phyloP scores from a whole-genome alignment of 1,140 invertebrate genomes.

The Hylaeus volcanicus region DNA sequence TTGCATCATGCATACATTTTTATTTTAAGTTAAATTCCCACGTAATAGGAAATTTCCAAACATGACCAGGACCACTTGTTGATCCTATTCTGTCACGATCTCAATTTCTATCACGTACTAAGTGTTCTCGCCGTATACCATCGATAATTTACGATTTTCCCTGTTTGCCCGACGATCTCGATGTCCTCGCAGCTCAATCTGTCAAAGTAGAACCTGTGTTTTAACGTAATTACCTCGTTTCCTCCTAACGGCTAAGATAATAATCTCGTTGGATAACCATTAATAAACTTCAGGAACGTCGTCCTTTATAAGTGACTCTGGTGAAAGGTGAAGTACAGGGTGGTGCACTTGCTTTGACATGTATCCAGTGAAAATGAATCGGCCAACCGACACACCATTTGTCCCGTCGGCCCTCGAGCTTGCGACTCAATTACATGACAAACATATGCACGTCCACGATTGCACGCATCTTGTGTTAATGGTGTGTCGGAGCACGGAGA shows the following conservation, averaged over 20 bases:
- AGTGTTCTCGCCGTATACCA: too few relatives aligned
- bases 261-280: conserved; percentile 38
- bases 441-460: background rate
- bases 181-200: background rate
- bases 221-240: conserved; percentile 45
- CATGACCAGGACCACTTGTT: too few relatives aligned
- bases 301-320: background rate
- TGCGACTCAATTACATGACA: conserved; percentile 56
- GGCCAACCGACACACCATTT: conserved; percentile 53
- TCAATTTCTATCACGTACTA: too few relatives aligned
- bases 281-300: conserved; percentile 49
- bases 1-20: too few relatives aligned
- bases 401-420: conserved; percentile 32
- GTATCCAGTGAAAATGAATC: conserved; percentile 57
- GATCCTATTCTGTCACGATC: too few relatives aligned
- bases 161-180: background rate
- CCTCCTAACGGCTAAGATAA: conserved; percentile 27
- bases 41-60: too few relatives aligned
- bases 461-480: background rate
- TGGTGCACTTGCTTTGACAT: conserved; percentile 32
- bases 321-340: conserved; percentile 14
- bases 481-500: background rate
- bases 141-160: background rate
- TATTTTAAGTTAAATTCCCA: too few relatives aligned
- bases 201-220: conserved; percentile 7